Base-by-base conservation (phyloP, 1,140 invertebrate species). In the Heterodera carotae region DNA sequence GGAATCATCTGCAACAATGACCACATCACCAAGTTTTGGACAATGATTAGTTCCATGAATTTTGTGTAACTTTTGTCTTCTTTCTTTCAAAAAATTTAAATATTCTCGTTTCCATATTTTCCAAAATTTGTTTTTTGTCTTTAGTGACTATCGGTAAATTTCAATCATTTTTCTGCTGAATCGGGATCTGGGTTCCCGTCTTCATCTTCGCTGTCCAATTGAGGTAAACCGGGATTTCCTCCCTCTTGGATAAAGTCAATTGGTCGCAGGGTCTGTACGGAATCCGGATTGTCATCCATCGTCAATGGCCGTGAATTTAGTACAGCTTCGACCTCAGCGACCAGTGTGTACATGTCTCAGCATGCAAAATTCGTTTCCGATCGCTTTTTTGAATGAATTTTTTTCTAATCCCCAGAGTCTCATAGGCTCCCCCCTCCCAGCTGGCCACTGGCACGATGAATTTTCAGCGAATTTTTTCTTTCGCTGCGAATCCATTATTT, bases 11-110 rank as follows among this genome's bases (percentile, higher is more conserved):
- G n/a, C n/a, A 18, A 67, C 1, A 18, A 67, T 33, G 36, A 67
- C 64, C n/a, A n/a, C n/a, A 15, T 67, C 64, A 18, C 64, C 64
- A 12, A 67, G 18, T 67, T 36, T 67, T 0, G 64, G 64, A 2
- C 15, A 0, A 67, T 0, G 18, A n/a, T 67, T n/a, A 3, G 31
- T 67, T 67, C 64, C 64, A 18, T 6, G 2, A 5, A 18, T 3
- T 67, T 67, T 67, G 6, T 67, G 64, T 18, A 5, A 15, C 36
- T n/a, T 12, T n/a, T 67, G 64, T n/a, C 64, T 31, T 15, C 64
- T 31, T 67, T 67, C 64, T 67, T 67, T 67, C 18, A 67, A 36
- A 22, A 67, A 67, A n/a, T 67, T 67, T 18, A 67, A n/a, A n/a
- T 67, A 67, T 12, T 67, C 64, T 5, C 15, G 12, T 2, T 67